Evolutionary conservation across 2,888 invertebrate genomes (phyloP).

Genomic region (Agrotis segetum): DNA sequence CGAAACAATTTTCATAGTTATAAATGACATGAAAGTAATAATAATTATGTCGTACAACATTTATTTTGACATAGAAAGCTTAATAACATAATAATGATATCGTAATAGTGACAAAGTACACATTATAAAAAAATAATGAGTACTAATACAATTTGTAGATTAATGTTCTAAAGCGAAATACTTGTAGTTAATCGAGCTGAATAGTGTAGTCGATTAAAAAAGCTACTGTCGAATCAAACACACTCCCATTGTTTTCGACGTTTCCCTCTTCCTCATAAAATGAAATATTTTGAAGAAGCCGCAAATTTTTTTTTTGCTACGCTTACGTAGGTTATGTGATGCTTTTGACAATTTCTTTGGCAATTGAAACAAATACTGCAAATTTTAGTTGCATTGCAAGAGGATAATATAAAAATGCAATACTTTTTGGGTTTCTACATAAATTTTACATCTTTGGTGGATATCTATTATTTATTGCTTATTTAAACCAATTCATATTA

Average conservation of each 20-base stretch:
- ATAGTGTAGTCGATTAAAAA: background rate
- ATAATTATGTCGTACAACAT: conserved; percentile 10
- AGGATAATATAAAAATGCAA: conserved; percentile 14
- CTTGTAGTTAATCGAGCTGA: background rate
- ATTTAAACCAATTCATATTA: conserved; percentile 31
- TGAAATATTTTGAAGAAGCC: no score
- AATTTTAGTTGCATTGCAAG: conserved; percentile 1
- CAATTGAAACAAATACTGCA: conserved; percentile 4
- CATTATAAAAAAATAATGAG: conserved; percentile 1
- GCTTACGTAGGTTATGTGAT: background rate
- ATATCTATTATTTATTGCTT: conserved; percentile 10
- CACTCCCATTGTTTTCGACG: no score
- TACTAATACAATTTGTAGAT: background rate
- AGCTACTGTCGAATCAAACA: background rate
- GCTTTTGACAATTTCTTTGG: conserved; percentile 35
- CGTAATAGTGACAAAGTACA: conserved; percentile 9
- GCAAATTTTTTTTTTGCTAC: background rate
- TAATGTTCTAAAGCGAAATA: conserved; percentile 1
- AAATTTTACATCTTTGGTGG: conserved; percentile 55
- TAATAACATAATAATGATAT: background rate
- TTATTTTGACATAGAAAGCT: background rate
- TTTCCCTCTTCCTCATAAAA: no score
- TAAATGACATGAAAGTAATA: conserved; percentile 11
- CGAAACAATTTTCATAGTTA: conserved; percentile 11
- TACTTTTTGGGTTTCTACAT: conserved; percentile 8